These are phyloP conservation scores for Drosophila neocordata DNA, from an alignment of 1,140 invertebrate genomes.

Conservation along the genomic window DNA sequence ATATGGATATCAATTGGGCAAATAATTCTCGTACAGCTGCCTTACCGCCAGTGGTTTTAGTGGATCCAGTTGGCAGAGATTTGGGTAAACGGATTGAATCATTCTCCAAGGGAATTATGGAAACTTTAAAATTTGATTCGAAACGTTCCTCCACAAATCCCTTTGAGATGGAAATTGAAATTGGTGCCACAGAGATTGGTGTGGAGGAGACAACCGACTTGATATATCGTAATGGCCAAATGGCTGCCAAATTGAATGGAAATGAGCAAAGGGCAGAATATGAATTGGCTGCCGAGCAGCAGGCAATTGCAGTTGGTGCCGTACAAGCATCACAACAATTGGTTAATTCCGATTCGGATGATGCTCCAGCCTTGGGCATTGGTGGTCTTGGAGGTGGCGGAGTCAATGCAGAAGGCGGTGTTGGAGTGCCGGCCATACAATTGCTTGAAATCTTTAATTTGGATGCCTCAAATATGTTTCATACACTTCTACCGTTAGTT, in stretches of 20 bases:
- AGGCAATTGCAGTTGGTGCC: background rate
- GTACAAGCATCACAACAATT: background rate
- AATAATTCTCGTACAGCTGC: slow-evolving; percentile 76
- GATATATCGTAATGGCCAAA: slow-evolving; percentile 57
- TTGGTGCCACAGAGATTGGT: slow-evolving; percentile 79
- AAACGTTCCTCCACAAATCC: slow-evolving; percentile 82
- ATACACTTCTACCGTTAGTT: slow-evolving; percentile 90
- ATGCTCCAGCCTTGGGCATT: slow-evolving; percentile 32
- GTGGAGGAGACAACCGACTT: slow-evolving; percentile 74
- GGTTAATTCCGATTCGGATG: slow-evolving; percentile 69
- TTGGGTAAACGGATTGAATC: slow-evolving; percentile 81
- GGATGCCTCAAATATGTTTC: slow-evolving; percentile 84
- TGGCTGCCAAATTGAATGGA: slow-evolving; percentile 76
- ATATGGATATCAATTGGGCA: slow-evolving; percentile 82
- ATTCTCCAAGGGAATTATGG: slow-evolving; percentile 82
- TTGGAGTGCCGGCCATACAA: slow-evolving; percentile 50
- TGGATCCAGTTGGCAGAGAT: slow-evolving; percentile 66
- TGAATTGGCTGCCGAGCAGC: slow-evolving; percentile 61
- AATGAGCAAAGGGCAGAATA: slow-evolving; percentile 72
- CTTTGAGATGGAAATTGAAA: slow-evolving; percentile 82
- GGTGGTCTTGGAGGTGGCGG: slow-evolving; percentile 28
- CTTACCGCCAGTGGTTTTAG: slow-evolving; percentile 34
- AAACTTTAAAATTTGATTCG: slow-evolving; percentile 77
- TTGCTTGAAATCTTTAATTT: slow-evolving; percentile 79
- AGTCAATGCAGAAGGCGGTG: slow-evolving; percentile 40